These are phyloP conservation scores for Drosophila koepferae DNA, from an alignment of 2,888 invertebrate species.

Conservation along the genomic window DNA sequence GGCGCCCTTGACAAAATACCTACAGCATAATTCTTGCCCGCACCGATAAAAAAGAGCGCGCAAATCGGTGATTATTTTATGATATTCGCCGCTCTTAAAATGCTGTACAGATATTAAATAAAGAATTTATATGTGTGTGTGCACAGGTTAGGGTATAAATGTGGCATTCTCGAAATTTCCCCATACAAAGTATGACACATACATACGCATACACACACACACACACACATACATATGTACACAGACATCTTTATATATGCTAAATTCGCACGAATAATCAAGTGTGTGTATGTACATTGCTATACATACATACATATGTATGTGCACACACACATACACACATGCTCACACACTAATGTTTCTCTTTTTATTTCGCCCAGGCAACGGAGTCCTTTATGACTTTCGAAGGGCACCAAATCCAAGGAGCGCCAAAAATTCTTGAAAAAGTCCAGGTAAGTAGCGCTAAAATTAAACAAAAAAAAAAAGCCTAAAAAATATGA, in stretches of 20 bases:
- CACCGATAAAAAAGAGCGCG: constrained; percentile 69
- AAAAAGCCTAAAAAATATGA: too few species aligned
- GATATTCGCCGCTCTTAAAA: constrained; percentile 7
- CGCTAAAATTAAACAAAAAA: not conserved
- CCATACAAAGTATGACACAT: constrained; percentile 53
- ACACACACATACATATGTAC: not conserved
- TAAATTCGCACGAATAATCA: constrained; percentile 14
- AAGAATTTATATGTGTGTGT: not conserved
- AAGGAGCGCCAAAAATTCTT: constrained; percentile 97
- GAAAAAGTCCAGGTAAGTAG: constrained; percentile 95
- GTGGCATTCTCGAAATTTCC: constrained; percentile 67
- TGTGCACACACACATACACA: constrained; percentile 7
- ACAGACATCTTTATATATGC: constrained; percentile 16
- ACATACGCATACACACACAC: constrained; percentile 10
- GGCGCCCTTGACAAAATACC: constrained; percentile 57
- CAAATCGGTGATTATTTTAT: constrained; percentile 25
- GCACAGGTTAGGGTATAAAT: constrained; percentile 2
- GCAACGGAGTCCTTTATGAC: constrained; percentile 97
- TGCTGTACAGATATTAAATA: not conserved
- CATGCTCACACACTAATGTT: constrained; percentile 16
- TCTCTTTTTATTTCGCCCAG: constrained; percentile 86
- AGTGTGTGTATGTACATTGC: not conserved
- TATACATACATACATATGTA: constrained; percentile 5
- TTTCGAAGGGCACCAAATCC: constrained; percentile 96
- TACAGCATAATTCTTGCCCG: constrained; percentile 20